Conservation (phyloP, 2,113 vertebrate species). For the Cyprinodon brontotheroides region DNA sequence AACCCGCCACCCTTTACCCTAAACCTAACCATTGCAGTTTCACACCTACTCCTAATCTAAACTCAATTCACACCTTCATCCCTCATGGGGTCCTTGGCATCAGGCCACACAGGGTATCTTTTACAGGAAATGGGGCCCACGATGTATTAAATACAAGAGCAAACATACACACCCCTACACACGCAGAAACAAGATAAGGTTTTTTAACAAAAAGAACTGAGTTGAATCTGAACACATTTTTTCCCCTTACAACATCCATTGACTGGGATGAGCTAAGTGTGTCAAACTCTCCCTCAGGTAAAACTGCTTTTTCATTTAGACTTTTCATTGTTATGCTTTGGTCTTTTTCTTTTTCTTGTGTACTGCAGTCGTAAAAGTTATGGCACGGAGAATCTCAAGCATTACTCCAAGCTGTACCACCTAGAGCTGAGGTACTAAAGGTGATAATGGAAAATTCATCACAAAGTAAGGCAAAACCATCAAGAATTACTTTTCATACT, state of each 20-base stretch:
- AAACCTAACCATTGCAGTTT: not conserved
- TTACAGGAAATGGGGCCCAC: too few relatives aligned
- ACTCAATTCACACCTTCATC: too few relatives aligned
- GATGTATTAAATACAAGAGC: too few relatives aligned
- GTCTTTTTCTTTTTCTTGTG: too few relatives aligned
- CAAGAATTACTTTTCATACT: too few relatives aligned
- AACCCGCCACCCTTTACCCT: too few relatives aligned
- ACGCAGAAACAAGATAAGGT: too few relatives aligned
- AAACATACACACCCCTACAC: too few relatives aligned
- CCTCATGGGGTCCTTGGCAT: too few relatives aligned
- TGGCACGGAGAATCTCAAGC: not conserved
- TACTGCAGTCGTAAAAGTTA: not conserved
- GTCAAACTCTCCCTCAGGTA: not conserved
- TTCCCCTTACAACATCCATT: not conserved
- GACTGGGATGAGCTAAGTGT: not conserved
- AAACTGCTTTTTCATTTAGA: not conserved
- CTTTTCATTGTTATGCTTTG: not conserved
- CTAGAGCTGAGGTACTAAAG: not conserved
- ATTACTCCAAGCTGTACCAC: not conserved
- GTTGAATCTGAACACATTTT: not conserved
- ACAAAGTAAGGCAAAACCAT: not conserved
- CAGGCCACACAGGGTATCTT: too few relatives aligned
- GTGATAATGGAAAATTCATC: too few relatives aligned
- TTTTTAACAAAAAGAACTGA: too few relatives aligned
- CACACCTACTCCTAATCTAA: not conserved